Conservation (phyloP, 2,113 vertebrate species). For the Athene cunicularia region DNA sequence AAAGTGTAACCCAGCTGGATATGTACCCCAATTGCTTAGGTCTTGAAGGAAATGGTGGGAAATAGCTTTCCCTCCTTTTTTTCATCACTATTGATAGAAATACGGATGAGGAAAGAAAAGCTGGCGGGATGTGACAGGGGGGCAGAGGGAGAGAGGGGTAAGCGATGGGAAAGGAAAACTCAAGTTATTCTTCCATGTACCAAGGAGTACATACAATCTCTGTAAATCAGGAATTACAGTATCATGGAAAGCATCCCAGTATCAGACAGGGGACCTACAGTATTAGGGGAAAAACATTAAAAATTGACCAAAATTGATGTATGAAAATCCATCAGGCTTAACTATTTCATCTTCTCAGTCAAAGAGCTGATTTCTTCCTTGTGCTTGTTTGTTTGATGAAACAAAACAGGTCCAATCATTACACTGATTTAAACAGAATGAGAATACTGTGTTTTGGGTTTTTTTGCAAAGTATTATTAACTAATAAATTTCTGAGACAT, state of each 20-base stretch:
- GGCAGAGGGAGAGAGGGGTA: neutral
- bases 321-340: neutral
- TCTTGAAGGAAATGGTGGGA: neutral
- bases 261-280: neutral
- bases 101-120: neutral
- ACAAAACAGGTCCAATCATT: constrained; percentile 44
- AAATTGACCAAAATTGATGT: neutral
- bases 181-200: neutral
- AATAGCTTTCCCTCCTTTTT: neutral
- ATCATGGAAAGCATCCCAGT: neutral
- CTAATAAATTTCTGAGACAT: constrained; percentile 31
- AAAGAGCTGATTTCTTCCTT: constrained; percentile 11
- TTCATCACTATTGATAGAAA: neutral
- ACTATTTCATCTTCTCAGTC: neutral
- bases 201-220: neutral
- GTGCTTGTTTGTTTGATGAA: constrained; percentile 40
- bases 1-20: neutral
- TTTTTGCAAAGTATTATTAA: neutral
- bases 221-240: neutral
- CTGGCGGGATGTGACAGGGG: too few relatives aligned
- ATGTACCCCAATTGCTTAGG: neutral
- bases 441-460: neutral
- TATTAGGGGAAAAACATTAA: neutral
- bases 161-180: neutral
- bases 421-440: neutral